Percentiles rank a stretch among this genome's conserved stretches.
phyloP scores from a whole-genome alignment of 2,113 vertebrate species.

The Siniperca chuatsi region DNA sequence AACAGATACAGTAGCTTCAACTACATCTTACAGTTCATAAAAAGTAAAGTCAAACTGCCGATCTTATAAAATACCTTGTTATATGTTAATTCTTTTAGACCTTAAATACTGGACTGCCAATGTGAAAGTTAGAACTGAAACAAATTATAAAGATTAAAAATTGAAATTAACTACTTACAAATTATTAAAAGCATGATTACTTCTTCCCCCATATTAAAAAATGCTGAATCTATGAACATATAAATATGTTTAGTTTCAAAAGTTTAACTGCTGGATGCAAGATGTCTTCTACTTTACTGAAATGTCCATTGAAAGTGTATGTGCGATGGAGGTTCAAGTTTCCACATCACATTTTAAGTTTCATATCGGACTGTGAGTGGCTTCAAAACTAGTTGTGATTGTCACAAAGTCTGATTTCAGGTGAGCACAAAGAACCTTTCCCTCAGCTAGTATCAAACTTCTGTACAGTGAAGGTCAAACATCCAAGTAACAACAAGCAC shows the following conservation, averaged over 20 bases:
- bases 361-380: background rate
- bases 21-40: background rate
- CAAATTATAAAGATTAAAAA: too few relatives aligned
- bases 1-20: background rate
- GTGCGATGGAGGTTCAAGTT: background rate
- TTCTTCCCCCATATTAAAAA: background rate
- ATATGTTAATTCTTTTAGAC: background rate
- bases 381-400: too few relatives aligned
- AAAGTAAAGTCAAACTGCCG: background rate
- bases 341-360: background rate
- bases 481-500: too few relatives aligned
- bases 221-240: background rate
- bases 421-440: too few relatives aligned
- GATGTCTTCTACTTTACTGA: background rate
- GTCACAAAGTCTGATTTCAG: too few relatives aligned
- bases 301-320: background rate
- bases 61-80: background rate
- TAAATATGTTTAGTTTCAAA: background rate
- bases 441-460: background rate
- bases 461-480: background rate
- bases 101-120: background rate
- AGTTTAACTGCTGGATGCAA: background rate
- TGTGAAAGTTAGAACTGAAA: background rate
- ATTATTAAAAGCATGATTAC: background rate
- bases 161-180: background rate